Evolutionary conservation across 2,113 vertebrate genomes (phyloP).

Genomic region (Hippocampus barbouri): DNA sequence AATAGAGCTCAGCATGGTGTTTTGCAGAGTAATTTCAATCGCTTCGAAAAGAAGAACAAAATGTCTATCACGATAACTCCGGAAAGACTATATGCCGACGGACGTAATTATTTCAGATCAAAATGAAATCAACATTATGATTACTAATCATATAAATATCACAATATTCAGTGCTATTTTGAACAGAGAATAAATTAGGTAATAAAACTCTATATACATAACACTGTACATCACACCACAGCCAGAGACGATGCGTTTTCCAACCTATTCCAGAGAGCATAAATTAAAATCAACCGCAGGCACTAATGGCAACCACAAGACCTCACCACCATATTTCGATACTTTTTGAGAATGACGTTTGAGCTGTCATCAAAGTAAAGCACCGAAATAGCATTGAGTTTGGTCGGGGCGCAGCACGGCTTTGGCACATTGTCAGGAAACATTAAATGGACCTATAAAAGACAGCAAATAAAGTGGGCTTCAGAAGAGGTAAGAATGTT

Average conservation of each 20-base stretch:
- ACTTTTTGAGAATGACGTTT: conserved; percentile 98
- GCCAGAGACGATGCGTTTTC: conserved; percentile 65
- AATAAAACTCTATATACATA: conserved; percentile 89
- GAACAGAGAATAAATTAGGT: conserved; percentile 94
- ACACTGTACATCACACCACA: conserved; percentile 86
- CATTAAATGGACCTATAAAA: conserved; percentile 93
- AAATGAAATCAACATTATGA: conserved; percentile 42
- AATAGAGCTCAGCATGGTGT: background rate
- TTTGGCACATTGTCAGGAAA: conserved; percentile 98
- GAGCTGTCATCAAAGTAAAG: conserved; percentile 99
- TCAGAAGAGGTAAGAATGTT: conserved; percentile 24
- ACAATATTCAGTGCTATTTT: conserved; percentile 80
- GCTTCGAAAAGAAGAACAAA: conserved; percentile 4
- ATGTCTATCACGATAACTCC: conserved; percentile 39
- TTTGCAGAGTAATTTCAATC: background rate
- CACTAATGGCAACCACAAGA: conserved; percentile 95
- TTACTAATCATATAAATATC: conserved; percentile 59
- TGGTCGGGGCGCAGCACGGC: conserved; percentile 97
- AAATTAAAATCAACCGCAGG: conserved; percentile 34
- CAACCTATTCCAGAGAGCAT: conserved; percentile 53
- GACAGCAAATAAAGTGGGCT: conserved; percentile 23
- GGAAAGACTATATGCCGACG: conserved; percentile 62
- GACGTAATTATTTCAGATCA: conserved; percentile 49
- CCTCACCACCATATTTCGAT: conserved; percentile 98
- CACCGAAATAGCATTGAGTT: conserved; percentile 98